These are phyloP conservation scores for Acanthurus leucopareius DNA, from an alignment of 2,797 vertebrate genomes.

Conservation along the genomic window DNA sequence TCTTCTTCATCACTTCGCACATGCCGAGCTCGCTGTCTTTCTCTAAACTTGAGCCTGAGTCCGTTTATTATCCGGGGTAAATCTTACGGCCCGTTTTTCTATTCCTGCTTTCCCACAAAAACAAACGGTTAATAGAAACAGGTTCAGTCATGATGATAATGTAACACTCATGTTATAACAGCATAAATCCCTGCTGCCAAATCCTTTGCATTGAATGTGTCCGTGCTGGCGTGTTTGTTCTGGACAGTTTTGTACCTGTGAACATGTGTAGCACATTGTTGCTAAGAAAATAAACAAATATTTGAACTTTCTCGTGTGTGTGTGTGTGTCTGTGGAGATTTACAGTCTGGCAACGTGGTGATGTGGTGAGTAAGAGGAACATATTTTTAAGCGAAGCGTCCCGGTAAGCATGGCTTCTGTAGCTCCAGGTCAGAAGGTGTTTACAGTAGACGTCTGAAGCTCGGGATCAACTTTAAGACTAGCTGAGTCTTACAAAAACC, in stretches of 20 bases:
- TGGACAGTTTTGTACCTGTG: slow-evolving; percentile 60
- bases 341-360: not conserved
- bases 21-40: not conserved
- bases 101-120: slow-evolving; percentile 29
- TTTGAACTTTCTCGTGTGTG: slow-evolving; percentile 30
- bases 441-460: not conserved
- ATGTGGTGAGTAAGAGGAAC: too few relatives aligned
- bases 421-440: too few relatives aligned
- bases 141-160: slow-evolving; percentile 7
- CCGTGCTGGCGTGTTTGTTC: slow-evolving; percentile 50
- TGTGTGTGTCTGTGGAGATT: slow-evolving; percentile 2
- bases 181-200: slow-evolving; percentile 11
- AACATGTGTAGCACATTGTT: slow-evolving; percentile 60
- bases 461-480: not conserved
- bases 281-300: slow-evolving; percentile 63
- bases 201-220: slow-evolving; percentile 41
- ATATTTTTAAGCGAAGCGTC: too few relatives aligned
- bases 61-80: slow-evolving; percentile 16
- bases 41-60: slow-evolving; percentile 1
- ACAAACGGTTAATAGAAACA: slow-evolving; percentile 11
- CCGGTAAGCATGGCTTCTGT: too few relatives aligned
- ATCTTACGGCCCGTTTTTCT: not conserved
- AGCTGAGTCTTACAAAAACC: not conserved
- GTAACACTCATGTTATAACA: too few relatives aligned
- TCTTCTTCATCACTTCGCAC: not conserved